A percentile compares a stretch with the other conserved stretches of the same genome.
phyloP scores from a whole-genome alignment of 1,140 invertebrate species.

The Lordiphosa collinella region DNA sequence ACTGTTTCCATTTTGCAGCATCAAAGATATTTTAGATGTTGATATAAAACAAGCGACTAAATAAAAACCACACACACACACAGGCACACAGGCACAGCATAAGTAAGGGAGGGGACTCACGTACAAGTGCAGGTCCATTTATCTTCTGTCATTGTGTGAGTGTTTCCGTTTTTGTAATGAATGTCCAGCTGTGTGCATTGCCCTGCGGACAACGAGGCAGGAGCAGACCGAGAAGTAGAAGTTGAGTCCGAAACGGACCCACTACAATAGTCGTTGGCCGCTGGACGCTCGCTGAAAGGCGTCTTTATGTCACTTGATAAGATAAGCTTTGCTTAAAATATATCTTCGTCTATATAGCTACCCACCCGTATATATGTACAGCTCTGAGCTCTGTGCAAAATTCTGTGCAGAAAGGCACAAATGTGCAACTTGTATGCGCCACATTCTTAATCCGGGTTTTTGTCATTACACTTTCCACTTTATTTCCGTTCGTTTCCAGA shows the following conservation, averaged over 20 bases:
- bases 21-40: slow-evolving; percentile 71
- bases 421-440: slow-evolving; percentile 71
- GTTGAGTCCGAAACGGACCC: slow-evolving; percentile 30
- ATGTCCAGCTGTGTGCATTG: slow-evolving; percentile 74
- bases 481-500: slow-evolving; percentile 53
- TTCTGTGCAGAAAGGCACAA: slow-evolving; percentile 46
- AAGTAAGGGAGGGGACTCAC: slow-evolving; percentile 43
- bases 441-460: slow-evolving; percentile 72
- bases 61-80: slow-evolving; percentile 65
- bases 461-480: slow-evolving; percentile 68
- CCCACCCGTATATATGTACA: slow-evolving; percentile 11
- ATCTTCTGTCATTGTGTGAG: slow-evolving; percentile 75
- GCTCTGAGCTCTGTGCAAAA: slow-evolving; percentile 9
- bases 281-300: slow-evolving; percentile 62
- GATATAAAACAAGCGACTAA: slow-evolving; percentile 72
- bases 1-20: slow-evolving; percentile 63
- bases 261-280: slow-evolving; percentile 51
- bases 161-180: slow-evolving; percentile 76
- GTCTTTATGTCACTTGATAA: slow-evolving; percentile 73
- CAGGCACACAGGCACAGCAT: slow-evolving; percentile 1
- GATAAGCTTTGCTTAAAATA: slow-evolving; percentile 75
- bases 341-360: slow-evolving; percentile 53
- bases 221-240: slow-evolving; percentile 19
- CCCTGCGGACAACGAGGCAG: slow-evolving; percentile 51
- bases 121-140: slow-evolving; percentile 74